These are phyloP conservation scores for Vanacampus margaritifer DNA, from an alignment of 2,113 vertebrate species.

Conservation along the genomic window DNA sequence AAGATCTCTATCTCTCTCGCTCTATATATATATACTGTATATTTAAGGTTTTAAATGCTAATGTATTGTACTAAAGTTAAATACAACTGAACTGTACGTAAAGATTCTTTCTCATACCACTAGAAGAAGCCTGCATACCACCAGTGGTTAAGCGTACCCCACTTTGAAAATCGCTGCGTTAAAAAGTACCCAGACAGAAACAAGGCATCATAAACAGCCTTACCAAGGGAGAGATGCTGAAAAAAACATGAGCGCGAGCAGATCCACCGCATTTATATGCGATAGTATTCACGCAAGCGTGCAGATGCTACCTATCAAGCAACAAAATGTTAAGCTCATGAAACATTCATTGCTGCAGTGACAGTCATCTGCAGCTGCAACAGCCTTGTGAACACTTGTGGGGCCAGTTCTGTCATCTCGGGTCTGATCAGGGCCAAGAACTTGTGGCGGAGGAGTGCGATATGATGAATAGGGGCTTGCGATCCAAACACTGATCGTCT, in stretches of 20 bases:
- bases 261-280: conserved; percentile 38
- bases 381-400: conserved; percentile 16
- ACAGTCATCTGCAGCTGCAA: conserved; percentile 13
- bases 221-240: conserved; percentile 24
- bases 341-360: conserved; percentile 49
- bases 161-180: neutral
- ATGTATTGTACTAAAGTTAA: neutral
- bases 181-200: neutral
- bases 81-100: neutral
- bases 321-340: conserved; percentile 30
- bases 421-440: conserved; percentile 30
- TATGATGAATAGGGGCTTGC: neutral
- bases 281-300: conserved; percentile 20
- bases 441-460: neutral
- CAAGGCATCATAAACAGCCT: neutral
- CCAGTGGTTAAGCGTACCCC: neutral
- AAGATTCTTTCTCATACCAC: neutral
- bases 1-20: too few species aligned
- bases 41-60: neutral
- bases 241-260: conserved; percentile 48
- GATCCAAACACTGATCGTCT: neutral
- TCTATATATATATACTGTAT: too few species aligned
- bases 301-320: conserved; percentile 20
- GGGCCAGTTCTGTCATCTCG: conserved; percentile 5
- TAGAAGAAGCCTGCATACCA: neutral